phyloP scores from a whole-genome alignment of 1,140 invertebrate species.

The Hyles euphorbiae region DNA sequence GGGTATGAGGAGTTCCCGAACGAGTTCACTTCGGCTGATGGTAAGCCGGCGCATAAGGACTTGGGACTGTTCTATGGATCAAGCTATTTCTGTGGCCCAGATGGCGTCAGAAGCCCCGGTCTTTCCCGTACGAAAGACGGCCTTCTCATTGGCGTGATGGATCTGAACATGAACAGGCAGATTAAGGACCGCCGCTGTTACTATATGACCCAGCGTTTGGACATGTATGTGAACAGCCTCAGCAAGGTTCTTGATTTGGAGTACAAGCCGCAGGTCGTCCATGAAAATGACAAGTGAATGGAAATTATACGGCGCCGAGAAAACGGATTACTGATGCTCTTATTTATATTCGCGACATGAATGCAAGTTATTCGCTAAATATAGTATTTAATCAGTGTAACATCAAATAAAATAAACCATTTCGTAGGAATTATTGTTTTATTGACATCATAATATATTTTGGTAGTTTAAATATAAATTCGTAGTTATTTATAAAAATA shows the following conservation, averaged over 20 bases:
- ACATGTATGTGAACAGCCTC: slow-evolving; percentile 87
- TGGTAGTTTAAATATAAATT: too few relatives aligned
- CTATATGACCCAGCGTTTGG: slow-evolving; percentile 96
- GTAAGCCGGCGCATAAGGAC: slow-evolving; percentile 91
- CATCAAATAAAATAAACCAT: too few relatives aligned
- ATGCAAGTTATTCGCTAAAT: too few relatives aligned
- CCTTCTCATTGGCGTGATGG: slow-evolving; percentile 91
- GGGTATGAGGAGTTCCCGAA: slow-evolving; percentile 86
- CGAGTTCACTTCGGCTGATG: slow-evolving; percentile 96
- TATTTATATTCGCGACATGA: too few relatives aligned
- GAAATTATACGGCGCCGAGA: neutral
- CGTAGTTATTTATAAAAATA: too few relatives aligned
- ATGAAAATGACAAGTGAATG: slow-evolving; percentile 50
- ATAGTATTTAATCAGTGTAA: too few relatives aligned
- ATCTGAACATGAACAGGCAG: slow-evolving; percentile 97
- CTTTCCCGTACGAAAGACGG: slow-evolving; percentile 92
- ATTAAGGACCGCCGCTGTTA: slow-evolving; percentile 96
- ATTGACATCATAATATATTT: too few relatives aligned
- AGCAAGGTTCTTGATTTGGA: slow-evolving; percentile 57
- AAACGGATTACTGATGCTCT: too few relatives aligned
- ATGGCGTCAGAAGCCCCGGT: slow-evolving; percentile 94
- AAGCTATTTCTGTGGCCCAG: slow-evolving; percentile 95
- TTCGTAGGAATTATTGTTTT: too few relatives aligned
- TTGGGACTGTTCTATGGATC: slow-evolving; percentile 99
- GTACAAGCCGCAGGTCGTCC: slow-evolving; percentile 60